These are phyloP conservation scores for Latrodectus hesperus DNA, from an alignment of 2,888 invertebrate genomes.

Conservation along the genomic window DNA sequence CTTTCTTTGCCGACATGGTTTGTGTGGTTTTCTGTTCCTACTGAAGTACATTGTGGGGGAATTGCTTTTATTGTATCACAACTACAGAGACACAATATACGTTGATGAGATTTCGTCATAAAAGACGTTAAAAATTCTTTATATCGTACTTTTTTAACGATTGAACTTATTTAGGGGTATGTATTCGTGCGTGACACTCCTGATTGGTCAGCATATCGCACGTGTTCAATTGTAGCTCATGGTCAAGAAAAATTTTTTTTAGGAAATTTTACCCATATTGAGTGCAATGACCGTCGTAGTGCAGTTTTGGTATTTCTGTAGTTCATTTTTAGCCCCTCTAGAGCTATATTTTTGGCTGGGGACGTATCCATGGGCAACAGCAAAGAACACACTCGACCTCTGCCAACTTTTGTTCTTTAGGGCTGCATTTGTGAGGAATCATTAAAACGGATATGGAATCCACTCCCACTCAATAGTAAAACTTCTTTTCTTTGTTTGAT, in stretches of 20 bases:
- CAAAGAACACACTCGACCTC: slow-evolving; percentile 4
- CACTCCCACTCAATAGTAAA: too few species aligned
- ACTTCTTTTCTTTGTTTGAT: too few species aligned
- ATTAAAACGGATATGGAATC: not conserved
- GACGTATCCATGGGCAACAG: slow-evolving; percentile 35
- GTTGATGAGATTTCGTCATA: too few species aligned
- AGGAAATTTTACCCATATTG: not conserved
- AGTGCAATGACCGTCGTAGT: not conserved
- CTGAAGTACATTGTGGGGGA: too few species aligned
- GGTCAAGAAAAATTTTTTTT: not conserved
- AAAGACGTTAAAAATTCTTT: too few species aligned
- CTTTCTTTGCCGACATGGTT: too few species aligned
- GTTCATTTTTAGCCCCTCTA: slow-evolving; percentile 23
- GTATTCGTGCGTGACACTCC: too few species aligned
- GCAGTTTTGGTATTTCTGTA: not conserved
- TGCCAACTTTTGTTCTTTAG: not conserved
- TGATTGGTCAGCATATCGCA: not conserved
- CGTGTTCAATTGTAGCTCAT: not conserved
- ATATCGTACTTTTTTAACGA: too few species aligned
- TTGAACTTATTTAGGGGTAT: too few species aligned
- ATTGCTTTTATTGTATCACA: too few species aligned
- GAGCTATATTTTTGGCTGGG: not conserved
- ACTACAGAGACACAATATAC: too few species aligned
- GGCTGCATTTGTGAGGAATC: not conserved
- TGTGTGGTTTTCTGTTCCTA: too few species aligned